phyloP scores from a whole-genome alignment of 2,888 invertebrate genomes.

The Hesperia comma region DNA sequence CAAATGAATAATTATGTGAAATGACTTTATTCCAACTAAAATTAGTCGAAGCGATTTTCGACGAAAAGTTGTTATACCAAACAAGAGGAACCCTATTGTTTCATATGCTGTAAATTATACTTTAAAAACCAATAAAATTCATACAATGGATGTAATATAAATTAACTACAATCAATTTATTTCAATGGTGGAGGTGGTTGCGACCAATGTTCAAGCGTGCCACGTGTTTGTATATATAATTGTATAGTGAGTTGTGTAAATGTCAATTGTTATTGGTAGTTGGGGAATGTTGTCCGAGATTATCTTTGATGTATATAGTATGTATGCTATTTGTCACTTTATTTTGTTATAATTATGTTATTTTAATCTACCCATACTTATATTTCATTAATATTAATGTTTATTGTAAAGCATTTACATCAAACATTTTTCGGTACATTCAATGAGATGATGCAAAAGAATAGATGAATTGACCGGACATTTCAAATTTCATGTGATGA shows the following conservation, averaged over 20 bases:
- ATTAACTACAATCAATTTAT: background rate
- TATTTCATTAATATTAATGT: constrained; percentile 6
- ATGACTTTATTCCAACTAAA: too few species aligned
- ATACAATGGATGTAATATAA: constrained; percentile 3
- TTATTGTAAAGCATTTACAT: constrained; percentile 21
- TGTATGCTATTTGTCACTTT: background rate
- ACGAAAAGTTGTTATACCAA: too few species aligned
- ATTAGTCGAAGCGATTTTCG: too few species aligned
- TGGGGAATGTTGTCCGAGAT: constrained; percentile 17
- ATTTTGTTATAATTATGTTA: constrained; percentile 4
- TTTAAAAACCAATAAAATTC: background rate
- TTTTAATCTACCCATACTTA: background rate
- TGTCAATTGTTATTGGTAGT: constrained; percentile 24
- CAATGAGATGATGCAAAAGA: background rate
- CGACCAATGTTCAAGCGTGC: background rate
- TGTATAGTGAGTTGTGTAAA: constrained; percentile 19
- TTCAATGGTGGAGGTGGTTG: constrained; percentile 1
- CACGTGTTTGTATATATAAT: background rate
- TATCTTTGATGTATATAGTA: constrained; percentile 16
- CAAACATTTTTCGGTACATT: background rate
- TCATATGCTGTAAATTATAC: background rate
- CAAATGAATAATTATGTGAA: too few species aligned
- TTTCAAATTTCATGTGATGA: background rate
- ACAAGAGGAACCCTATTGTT: too few species aligned
- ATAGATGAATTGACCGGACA: background rate